Percentiles rank a stretch among this genome's conserved stretches.
phyloP scores from a whole-genome alignment of 2,113 vertebrate genomes.

The Epinephelus cyanopodus region DNA sequence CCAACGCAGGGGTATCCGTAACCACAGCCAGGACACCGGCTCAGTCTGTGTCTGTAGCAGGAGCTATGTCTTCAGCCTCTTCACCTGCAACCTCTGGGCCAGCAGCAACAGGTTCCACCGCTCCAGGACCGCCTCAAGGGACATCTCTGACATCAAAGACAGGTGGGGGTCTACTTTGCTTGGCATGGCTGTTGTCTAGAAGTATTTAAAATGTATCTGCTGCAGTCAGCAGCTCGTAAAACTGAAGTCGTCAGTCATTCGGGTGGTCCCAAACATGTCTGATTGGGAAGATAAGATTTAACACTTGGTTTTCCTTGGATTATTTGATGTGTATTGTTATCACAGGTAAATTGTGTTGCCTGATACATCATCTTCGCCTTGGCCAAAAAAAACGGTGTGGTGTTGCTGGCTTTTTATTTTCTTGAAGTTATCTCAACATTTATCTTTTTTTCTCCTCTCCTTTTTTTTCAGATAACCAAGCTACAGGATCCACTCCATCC shows the following conservation, averaged over 20 bases:
- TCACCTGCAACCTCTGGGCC: slow-evolving; percentile 81
- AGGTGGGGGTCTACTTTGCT: slow-evolving; percentile 64
- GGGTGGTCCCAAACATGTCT: not conserved
- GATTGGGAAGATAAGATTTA: not conserved
- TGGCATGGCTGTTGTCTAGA: not conserved
- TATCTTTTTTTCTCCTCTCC: not conserved
- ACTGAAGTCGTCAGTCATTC: not conserved
- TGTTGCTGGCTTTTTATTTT: not conserved
- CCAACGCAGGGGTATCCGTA: slow-evolving; percentile 83
- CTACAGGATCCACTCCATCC: slow-evolving; percentile 63
- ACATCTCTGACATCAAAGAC: slow-evolving; percentile 85
- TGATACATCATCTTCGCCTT: not conserved
- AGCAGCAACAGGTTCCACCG: slow-evolving; percentile 84
- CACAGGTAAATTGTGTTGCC: not conserved
- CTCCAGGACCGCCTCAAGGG: slow-evolving; percentile 82
- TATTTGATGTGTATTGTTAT: not conserved
- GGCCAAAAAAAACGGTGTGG: not conserved
- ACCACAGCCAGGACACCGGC: slow-evolving; percentile 80
- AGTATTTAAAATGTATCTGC: not conserved
- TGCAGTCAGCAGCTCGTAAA: not conserved
- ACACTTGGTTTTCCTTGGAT: not conserved
- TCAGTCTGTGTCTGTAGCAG: slow-evolving; percentile 81
- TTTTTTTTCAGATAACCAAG: slow-evolving; percentile 82
- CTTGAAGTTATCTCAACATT: not conserved
- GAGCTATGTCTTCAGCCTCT: slow-evolving; percentile 81